Conservation (phyloP, 2,888 invertebrate species). For the Polia nebulosa region DNA sequence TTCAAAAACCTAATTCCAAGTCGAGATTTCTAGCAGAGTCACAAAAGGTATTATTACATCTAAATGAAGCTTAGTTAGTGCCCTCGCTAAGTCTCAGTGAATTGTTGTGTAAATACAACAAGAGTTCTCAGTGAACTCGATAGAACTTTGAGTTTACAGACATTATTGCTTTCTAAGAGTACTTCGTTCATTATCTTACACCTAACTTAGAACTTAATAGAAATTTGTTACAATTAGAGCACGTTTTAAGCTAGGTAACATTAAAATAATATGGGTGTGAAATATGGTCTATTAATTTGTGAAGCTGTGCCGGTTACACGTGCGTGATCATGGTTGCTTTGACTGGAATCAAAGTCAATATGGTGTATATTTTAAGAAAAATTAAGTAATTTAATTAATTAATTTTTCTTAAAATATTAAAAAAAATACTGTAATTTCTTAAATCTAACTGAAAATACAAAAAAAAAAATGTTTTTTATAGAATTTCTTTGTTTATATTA, state of each 20-base stretch:
- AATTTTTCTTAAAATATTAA: no score
- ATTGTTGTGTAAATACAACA: slow-evolving; percentile 77
- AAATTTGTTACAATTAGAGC: slow-evolving; percentile 54
- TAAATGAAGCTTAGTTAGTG: slow-evolving; percentile 68
- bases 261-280: slow-evolving; percentile 21
- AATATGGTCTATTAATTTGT: neutral
- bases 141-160: slow-evolving; percentile 68
- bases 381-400: no score
- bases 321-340: neutral
- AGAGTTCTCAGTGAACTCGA: slow-evolving; percentile 71
- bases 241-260: slow-evolving; percentile 19
- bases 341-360: neutral
- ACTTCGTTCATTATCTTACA: slow-evolving; percentile 75
- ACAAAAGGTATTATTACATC: slow-evolving; percentile 72
- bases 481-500: no score
- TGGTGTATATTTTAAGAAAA: no score
- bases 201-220: slow-evolving; percentile 54
- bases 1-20: slow-evolving; percentile 57
- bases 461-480: no score
- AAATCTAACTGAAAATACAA: no score
- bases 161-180: slow-evolving; percentile 76
- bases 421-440: no score
- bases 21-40: slow-evolving; percentile 67
- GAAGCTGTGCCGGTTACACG: neutral
- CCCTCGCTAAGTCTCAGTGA: slow-evolving; percentile 64